Percentiles rank a stretch among this genome's conserved stretches.
phyloP scores from a whole-genome alignment of 2,797 vertebrate genomes.

The Varecia variegata region DNA sequence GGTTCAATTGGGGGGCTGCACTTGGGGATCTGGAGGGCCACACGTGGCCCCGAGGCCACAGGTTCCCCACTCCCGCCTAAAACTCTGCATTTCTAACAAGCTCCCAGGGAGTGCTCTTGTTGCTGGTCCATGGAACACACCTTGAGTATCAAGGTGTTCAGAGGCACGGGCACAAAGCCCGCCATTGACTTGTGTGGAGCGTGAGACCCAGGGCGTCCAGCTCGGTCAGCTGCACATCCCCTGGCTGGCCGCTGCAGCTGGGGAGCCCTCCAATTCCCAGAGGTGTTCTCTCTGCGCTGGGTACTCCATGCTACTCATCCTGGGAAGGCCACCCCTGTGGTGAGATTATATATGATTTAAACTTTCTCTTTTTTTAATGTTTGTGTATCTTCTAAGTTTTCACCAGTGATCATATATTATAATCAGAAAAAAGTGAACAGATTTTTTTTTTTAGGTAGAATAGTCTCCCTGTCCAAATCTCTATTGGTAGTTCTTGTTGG shows the following conservation, averaged over 20 bases:
- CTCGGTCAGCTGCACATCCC: rapidly evolving
- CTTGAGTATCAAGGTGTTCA: neutral
- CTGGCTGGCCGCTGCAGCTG: neutral
- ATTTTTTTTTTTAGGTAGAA: neutral
- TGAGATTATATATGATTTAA: neutral
- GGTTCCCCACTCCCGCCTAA: neutral
- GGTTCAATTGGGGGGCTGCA: no score
- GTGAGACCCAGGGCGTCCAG: neutral
- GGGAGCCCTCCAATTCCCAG: neutral
- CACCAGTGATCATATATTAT: neutral
- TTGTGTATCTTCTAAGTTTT: neutral
- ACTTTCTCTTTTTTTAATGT: neutral
- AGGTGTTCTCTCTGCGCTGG: rapidly evolving
- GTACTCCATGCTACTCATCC: neutral
- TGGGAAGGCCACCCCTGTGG: neutral
- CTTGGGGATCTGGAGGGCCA: neutral
- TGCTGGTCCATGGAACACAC: neutral
- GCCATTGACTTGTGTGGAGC: neutral
- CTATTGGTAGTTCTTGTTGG: neutral
- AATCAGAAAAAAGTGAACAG: neutral
- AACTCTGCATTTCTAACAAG: neutral
- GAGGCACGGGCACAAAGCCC: neutral
- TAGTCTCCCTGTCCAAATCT: neutral
- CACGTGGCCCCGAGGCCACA: neutral
- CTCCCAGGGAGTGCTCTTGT: neutral